Conservation (phyloP, 1,140 invertebrate genomes). For the Conopomorpha cramerella region DNA sequence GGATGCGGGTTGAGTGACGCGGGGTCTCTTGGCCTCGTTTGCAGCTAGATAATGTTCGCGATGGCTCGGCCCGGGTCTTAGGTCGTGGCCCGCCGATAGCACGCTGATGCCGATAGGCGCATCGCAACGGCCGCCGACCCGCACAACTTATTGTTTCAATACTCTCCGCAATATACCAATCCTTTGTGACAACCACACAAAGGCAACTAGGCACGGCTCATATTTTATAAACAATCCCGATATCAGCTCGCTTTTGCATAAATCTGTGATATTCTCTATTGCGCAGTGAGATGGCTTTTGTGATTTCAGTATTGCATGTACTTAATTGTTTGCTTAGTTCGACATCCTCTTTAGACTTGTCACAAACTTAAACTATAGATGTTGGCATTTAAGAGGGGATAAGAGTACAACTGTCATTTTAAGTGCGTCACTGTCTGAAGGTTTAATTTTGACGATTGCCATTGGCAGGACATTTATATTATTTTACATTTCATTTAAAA, state of each 20-base stretch:
- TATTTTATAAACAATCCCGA: too few species aligned
- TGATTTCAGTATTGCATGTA: too few species aligned
- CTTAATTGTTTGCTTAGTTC: too few species aligned
- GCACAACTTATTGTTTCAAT: not conserved
- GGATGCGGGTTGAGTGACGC: conserved; percentile 21
- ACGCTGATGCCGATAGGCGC: conserved; percentile 6
- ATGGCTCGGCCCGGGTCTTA: conserved; percentile 27
- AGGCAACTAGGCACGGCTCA: not conserved
- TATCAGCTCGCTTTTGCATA: too few species aligned
- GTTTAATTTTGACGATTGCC: too few species aligned
- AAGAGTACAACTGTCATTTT: too few species aligned
- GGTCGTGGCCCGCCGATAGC: conserved; percentile 39
- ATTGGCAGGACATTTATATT: too few species aligned
- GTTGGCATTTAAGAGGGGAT: conserved; percentile 26
- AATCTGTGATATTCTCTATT: too few species aligned
- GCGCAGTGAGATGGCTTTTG: too few species aligned
- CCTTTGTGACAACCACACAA: not conserved
- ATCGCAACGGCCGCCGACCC: conserved; percentile 30
- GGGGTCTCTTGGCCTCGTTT: conserved; percentile 44
- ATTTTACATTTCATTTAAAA: too few species aligned
- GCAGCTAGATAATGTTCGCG: conserved; percentile 36
- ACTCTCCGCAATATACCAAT: not conserved
- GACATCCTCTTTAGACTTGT: conserved; percentile 25
- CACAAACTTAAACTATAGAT: conserved; percentile 10
- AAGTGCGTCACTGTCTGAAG: too few species aligned